Conservation (phyloP, 2,113 vertebrate species). For the Mormyrus lacerda region DNA sequence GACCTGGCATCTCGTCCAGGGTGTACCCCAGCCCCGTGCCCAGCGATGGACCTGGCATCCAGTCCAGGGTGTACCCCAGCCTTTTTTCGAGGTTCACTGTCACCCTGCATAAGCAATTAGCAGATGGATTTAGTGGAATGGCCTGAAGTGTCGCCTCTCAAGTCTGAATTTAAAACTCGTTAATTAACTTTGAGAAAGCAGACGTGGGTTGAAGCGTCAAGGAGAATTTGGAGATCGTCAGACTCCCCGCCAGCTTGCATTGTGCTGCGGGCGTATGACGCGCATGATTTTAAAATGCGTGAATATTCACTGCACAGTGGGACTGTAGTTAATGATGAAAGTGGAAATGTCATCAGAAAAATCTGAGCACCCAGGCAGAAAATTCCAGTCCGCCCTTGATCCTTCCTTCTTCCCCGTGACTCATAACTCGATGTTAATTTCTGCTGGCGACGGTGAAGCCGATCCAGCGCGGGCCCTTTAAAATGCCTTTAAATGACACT, state of each 20-base stretch:
- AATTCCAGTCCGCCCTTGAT: conserved; percentile 22
- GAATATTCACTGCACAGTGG: background rate
- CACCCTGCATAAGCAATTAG: background rate
- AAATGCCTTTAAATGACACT: conserved; percentile 30
- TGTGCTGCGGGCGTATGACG: background rate
- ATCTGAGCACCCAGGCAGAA: background rate
- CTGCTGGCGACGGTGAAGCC: conserved; percentile 23
- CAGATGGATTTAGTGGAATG: conserved; percentile 25
- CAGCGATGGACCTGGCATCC: background rate
- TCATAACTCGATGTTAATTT: conserved; percentile 29
- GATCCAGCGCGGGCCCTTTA: conserved; percentile 34
- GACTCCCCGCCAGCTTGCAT: background rate
- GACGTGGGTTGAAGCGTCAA: background rate
- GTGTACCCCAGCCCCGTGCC: too few relatives aligned
- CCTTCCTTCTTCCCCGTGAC: conserved; percentile 24
- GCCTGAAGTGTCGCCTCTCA: conserved; percentile 19
- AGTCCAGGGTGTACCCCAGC: background rate
- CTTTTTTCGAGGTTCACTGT: background rate
- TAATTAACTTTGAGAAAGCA: background rate
- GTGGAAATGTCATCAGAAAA: conserved; percentile 21
- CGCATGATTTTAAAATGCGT: background rate
- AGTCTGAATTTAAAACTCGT: conserved; percentile 22
- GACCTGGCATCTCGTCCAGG: too few relatives aligned
- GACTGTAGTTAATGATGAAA: background rate
- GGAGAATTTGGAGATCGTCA: background rate